Percentiles rank a stretch among this genome's conserved stretches.
phyloP scores from a whole-genome alignment of 1,140 invertebrate genomes.

The Scaptomyza graminum region DNA sequence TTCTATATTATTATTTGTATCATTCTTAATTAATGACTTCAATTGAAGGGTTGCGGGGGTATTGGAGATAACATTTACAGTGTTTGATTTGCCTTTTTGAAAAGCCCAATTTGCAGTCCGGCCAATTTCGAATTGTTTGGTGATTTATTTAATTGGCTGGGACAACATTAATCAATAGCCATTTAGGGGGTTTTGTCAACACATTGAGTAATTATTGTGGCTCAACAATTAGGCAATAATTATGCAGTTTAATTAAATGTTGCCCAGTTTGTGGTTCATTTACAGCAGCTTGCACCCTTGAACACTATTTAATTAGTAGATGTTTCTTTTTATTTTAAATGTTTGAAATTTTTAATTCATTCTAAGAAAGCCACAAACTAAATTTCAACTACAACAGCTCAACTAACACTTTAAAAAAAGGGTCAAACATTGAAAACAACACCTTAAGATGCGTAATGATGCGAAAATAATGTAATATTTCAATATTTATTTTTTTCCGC shows the following conservation, averaged over 20 bases:
- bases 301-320: slow-evolving; percentile 14
- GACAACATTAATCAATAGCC: slow-evolving; percentile 64
- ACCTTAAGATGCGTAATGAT: too few relatives aligned
- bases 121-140: slow-evolving; percentile 8
- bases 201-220: slow-evolving; percentile 36
- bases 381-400: too few relatives aligned
- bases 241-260: slow-evolving; percentile 21
- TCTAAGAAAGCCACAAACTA: neutral
- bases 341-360: neutral
- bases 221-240: slow-evolving; percentile 51
- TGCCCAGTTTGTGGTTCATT: slow-evolving; percentile 12
- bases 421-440: too few relatives aligned
- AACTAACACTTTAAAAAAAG: neutral
- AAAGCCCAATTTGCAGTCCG: neutral
- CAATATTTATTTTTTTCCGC: too few relatives aligned
- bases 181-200: slow-evolving; percentile 24
- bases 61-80: slow-evolving; percentile 18
- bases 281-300: slow-evolving; percentile 1
- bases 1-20: slow-evolving; percentile 67
- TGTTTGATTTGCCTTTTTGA: slow-evolving; percentile 22
- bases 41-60: slow-evolving; percentile 3
- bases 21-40: slow-evolving; percentile 47
- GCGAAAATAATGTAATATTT: too few relatives aligned
- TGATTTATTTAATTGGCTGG: slow-evolving; percentile 48
- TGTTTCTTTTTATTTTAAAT: neutral